Conservation (phyloP, 53 echinoderm and acorn worm genomes). For the Stichopus horrens region DNA sequence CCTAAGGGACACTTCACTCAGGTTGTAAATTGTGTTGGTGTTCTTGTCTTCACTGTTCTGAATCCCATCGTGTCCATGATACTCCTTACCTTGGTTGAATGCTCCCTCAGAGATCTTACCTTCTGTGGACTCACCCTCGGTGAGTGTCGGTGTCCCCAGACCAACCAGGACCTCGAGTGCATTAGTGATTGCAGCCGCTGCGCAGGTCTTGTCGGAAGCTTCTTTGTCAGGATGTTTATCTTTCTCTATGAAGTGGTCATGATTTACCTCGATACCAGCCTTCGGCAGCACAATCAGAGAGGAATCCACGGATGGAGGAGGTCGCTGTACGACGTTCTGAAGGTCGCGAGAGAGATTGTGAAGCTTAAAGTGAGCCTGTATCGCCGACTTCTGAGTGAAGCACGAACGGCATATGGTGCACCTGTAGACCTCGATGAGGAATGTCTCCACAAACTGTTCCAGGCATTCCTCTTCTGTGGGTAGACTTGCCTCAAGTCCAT, state of each 20-base stretch:
- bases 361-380: conserved; percentile 58
- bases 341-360: not conserved
- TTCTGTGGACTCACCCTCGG: not conserved
- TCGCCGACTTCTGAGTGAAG: conserved; percentile 53
- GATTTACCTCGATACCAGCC: not conserved
- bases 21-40: not conserved
- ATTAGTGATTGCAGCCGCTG: conserved; percentile 48
- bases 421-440: conserved; percentile 68
- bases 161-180: conserved; percentile 70
- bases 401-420: conserved; percentile 80
- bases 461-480: not conserved
- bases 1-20: not conserved
- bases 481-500: conserved; percentile 30
- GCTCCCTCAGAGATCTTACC: not conserved
- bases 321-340: not conserved
- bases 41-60: not conserved
- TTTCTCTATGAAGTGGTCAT: not conserved
- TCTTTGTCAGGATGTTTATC: conserved; percentile 28
- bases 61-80: not conserved
- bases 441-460: conserved; percentile 46
- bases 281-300: not conserved
- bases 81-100: not conserved
- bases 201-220: not conserved
- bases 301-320: not conserved
- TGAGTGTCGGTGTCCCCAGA: conserved; percentile 44